A percentile compares a stretch with the other conserved stretches of the same genome.
Evolutionary conservation across 2,888 invertebrate genomes (phyloP).

Genomic region (Xiphydria camelus): DNA sequence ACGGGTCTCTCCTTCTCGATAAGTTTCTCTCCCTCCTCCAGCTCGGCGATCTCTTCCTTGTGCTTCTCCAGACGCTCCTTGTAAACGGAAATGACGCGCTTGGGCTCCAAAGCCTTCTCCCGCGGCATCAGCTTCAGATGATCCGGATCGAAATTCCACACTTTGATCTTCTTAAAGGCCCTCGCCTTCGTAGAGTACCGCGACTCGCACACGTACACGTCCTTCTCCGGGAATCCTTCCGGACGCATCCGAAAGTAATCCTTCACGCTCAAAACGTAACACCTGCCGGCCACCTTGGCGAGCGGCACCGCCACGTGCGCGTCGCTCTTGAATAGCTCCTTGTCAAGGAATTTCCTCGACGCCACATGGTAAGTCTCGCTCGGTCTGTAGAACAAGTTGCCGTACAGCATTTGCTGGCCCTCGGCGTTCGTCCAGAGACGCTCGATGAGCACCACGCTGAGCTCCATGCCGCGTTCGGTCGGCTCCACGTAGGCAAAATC

Average conservation of each 20-base stretch:
- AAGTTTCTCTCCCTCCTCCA: constrained; percentile 80
- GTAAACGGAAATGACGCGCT: constrained; percentile 90
- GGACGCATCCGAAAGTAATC: constrained; percentile 92
- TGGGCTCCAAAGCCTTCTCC: constrained; percentile 78
- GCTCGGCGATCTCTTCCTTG: constrained; percentile 83
- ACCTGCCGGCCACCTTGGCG: constrained; percentile 83
- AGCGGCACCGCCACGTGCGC: constrained; percentile 82
- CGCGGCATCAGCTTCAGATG: constrained; percentile 68
- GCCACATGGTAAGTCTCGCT: constrained; percentile 96
- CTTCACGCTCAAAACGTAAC: constrained; percentile 91
- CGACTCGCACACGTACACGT: constrained; percentile 96
- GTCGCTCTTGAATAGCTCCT: constrained; percentile 96
- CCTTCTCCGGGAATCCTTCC: constrained; percentile 85
- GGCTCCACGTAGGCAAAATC: constrained; percentile 91
- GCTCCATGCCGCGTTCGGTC: constrained; percentile 68
- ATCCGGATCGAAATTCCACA: constrained; percentile 70
- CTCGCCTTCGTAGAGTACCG: constrained; percentile 85
- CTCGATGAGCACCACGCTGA: constrained; percentile 84
- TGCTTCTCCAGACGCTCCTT: constrained; percentile 88
- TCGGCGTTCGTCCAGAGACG: constrained; percentile 84
- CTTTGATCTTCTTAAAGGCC: constrained; percentile 92
- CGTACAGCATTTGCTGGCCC: constrained; percentile 85
- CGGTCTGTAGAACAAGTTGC: constrained; percentile 89
- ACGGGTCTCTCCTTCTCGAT: constrained; percentile 86
- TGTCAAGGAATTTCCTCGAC: constrained; percentile 92